Evolutionary conservation across 2,113 vertebrate species (phyloP).

Genomic region (Semicossyphus pulcher): DNA sequence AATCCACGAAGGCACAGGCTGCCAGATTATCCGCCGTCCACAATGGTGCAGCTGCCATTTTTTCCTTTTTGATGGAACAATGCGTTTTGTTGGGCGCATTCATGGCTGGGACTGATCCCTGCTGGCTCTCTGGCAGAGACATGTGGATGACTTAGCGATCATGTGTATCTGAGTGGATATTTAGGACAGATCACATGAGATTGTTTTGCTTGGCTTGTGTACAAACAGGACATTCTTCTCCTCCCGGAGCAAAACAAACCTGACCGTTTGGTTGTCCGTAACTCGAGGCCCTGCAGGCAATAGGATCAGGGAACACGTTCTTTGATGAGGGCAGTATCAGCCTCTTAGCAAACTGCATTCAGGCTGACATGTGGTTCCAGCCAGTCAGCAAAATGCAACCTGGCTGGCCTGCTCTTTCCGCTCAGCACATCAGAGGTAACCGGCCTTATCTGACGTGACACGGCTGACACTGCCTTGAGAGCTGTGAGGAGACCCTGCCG

Average conservation of each 20-base stretch:
- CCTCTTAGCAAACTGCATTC: constrained; percentile 50
- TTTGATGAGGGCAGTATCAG: constrained; percentile 25
- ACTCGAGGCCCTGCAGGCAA: constrained; percentile 47
- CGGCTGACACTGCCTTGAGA: constrained; percentile 69
- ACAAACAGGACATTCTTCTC: constrained; percentile 61
- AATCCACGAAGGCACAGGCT: constrained; percentile 70
- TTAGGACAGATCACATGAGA: constrained; percentile 70
- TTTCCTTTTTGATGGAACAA: constrained; percentile 66
- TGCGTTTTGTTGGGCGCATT: constrained; percentile 54
- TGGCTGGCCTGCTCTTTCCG: constrained; percentile 60
- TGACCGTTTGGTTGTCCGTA: constrained; percentile 45
- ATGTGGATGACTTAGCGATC: constrained; percentile 55
- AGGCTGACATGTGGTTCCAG: constrained; percentile 57
- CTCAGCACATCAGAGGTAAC: constrained; percentile 63
- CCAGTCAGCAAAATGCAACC: constrained; percentile 73
- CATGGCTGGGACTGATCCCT: constrained; percentile 38
- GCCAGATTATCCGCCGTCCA: constrained; percentile 68
- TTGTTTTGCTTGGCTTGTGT: constrained; percentile 53
- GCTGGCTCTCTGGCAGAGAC: constrained; percentile 41
- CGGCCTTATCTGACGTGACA: constrained; percentile 65
- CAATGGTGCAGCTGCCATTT: constrained; percentile 59
- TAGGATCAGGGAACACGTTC: constrained; percentile 33
- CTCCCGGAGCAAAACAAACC: constrained; percentile 46
- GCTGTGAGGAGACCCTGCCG: constrained; percentile 58
- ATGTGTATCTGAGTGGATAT: constrained; percentile 59